Conservation (phyloP, 1,140 invertebrate genomes). For the Leptonema lineaticorne region DNA sequence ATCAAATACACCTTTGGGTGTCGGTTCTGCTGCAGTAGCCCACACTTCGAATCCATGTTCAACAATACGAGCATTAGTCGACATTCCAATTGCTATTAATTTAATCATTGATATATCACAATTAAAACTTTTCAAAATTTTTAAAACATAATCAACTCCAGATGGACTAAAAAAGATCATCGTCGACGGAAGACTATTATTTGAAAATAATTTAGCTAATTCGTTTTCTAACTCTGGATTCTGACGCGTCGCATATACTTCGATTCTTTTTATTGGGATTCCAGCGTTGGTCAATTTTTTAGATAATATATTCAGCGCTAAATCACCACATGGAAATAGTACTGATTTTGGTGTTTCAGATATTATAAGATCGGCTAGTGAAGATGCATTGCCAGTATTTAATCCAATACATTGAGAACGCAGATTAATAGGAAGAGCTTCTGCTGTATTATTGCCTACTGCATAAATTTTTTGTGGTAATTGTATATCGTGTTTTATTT, state of each 20-base stretch:
- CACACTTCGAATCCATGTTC: conserved; percentile 44
- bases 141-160: conserved; percentile 45
- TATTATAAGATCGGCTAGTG: conserved; percentile 49
- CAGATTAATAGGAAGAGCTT: conserved; percentile 44
- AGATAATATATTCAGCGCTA: conserved; percentile 50
- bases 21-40: conserved; percentile 47
- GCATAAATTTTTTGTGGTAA: conserved; percentile 49
- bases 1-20: conserved; percentile 35
- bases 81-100: conserved; percentile 54
- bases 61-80: conserved; percentile 48
- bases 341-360: conserved; percentile 45
- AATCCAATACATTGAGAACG: conserved; percentile 45
- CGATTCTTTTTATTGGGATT: conserved; percentile 44
- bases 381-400: conserved; percentile 51
- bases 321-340: conserved; percentile 54
- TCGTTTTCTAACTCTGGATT: conserved; percentile 42
- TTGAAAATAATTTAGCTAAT: conserved; percentile 42
- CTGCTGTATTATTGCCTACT: conserved; percentile 51
- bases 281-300: conserved; percentile 44
- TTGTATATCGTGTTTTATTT: conserved; percentile 42
- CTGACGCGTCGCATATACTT: conserved; percentile 32
- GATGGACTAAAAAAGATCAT: conserved; percentile 56
- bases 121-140: conserved; percentile 43
- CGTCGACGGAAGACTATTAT: conserved; percentile 44
- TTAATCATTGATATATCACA: conserved; percentile 44